Evolutionary conservation across 2,113 vertebrate genomes (phyloP).

Genomic region (Geococcyx californianus): DNA sequence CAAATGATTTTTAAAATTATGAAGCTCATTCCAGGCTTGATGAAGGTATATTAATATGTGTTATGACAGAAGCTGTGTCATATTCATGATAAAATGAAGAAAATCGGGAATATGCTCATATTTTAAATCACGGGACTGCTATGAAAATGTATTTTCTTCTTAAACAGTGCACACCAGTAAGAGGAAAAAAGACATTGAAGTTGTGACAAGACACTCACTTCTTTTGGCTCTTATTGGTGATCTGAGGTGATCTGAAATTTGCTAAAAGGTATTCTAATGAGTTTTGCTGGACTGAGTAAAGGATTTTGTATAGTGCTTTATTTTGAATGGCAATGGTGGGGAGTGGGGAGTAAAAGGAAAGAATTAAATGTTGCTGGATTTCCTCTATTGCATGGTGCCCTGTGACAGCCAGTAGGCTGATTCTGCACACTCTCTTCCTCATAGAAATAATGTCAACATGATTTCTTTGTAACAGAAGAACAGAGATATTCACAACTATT

Average conservation of each 20-base stretch:
- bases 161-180: background rate
- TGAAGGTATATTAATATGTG: slow-evolving; percentile 32
- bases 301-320: background rate
- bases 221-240: background rate
- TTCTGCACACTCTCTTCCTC: background rate
- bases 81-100: slow-evolving; percentile 21
- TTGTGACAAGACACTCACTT: slow-evolving; percentile 16
- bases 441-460: background rate
- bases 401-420: background rate
- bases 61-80: slow-evolving; percentile 47
- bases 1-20: slow-evolving; percentile 41
- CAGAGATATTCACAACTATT: background rate
- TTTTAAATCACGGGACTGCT: background rate
- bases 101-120: slow-evolving; percentile 7
- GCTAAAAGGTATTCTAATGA: background rate
- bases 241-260: background rate
- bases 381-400: background rate
- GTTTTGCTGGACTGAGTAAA: background rate
- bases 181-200: background rate
- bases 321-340: background rate
- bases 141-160: slow-evolving; percentile 20
- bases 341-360: background rate
- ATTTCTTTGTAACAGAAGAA: background rate
- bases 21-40: slow-evolving; percentile 1
- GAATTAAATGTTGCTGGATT: background rate